A percentile compares a stretch with the other conserved stretches of the same genome.
These are phyloP conservation scores for Sisor rabdophorus DNA, from an alignment of 2,113 vertebrate genomes.

Conservation along the genomic window DNA sequence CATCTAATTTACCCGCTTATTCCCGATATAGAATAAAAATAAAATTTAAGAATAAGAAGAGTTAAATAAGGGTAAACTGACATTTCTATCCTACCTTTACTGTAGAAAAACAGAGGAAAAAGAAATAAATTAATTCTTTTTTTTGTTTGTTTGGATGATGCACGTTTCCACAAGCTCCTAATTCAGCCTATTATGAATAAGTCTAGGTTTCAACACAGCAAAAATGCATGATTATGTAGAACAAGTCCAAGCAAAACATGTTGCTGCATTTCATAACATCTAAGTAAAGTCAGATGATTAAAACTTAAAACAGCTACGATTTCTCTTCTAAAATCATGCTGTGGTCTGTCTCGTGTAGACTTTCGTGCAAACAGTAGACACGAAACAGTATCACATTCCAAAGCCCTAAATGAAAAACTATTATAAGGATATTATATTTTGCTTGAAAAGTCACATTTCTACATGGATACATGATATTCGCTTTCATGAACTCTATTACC, in stretches of 20 bases:
- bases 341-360: not conserved
- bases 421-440: conserved; percentile 6
- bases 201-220: conserved; percentile 26
- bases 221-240: conserved; percentile 47
- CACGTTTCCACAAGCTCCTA: conserved; percentile 37
- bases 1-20: too few species aligned
- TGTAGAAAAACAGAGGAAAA: not conserved
- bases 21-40: too few species aligned
- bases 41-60: too few species aligned
- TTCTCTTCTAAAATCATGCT: not conserved
- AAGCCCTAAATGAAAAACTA: not conserved
- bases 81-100: not conserved
- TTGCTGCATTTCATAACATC: conserved; percentile 23
- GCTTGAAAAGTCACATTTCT: not conserved
- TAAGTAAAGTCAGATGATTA: conserved; percentile 38
- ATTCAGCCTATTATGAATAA: conserved; percentile 16
- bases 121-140: not conserved
- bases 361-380: not conserved
- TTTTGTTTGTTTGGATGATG: not conserved
- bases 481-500: conserved; percentile 23
- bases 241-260: conserved; percentile 53
- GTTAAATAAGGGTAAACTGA: not conserved
- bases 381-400: conserved; percentile 1
- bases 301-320: not conserved
- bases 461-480: not conserved